Base-by-base conservation (phyloP, 2,888 invertebrate genomes). In the Hemicrepidius hirtus region DNA sequence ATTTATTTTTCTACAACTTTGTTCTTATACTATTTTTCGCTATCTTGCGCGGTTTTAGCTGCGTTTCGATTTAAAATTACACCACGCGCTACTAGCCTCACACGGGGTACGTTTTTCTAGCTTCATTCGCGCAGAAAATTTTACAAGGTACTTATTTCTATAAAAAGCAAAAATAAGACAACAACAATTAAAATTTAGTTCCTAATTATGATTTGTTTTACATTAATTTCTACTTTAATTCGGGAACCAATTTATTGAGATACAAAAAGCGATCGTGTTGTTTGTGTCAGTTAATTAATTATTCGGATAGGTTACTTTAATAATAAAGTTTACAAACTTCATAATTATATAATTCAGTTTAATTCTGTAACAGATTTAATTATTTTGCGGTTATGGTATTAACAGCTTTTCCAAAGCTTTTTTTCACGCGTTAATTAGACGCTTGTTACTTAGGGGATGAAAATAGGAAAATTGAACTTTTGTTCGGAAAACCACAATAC, bases 231-330 rank as follows among this genome's bases (percentile, higher is more conserved):
- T n/a, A n/a, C n/a, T 46, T 20, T 16, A 16, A 7, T 16, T 46
- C 16, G 10, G 46, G 13, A 16, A 18, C 46, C 46, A 10, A 46
- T 46, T 46, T 9, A 18, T 46, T 46, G 13, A 6, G 46, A 16
- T 16, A 46, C 20, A 50, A 50, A 50, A 50, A 50, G 24, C 24
- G 13, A 12, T 13, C 13, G 18, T 21, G 1, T 21, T 53, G 53
- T 20, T 32, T 16, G 3, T 53, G 53, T 1, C 53, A 53, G 53
- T 32, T 53, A 53, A 53, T 53, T 53, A 53, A 53, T 53, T 53
- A 53, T n/a, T 53, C 24, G 32, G 53, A 24, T 13, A 28, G 24
- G 16, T 46, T 46, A 18, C 46, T 18, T 46, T 16, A 46, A 13
- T 16, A 46, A 24, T 28, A 53, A 53, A 53, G 53, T 53, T 32